These are phyloP conservation scores for Agrotis ipsilon DNA, from an alignment of 2,888 invertebrate genomes.

Conservation along the genomic window DNA sequence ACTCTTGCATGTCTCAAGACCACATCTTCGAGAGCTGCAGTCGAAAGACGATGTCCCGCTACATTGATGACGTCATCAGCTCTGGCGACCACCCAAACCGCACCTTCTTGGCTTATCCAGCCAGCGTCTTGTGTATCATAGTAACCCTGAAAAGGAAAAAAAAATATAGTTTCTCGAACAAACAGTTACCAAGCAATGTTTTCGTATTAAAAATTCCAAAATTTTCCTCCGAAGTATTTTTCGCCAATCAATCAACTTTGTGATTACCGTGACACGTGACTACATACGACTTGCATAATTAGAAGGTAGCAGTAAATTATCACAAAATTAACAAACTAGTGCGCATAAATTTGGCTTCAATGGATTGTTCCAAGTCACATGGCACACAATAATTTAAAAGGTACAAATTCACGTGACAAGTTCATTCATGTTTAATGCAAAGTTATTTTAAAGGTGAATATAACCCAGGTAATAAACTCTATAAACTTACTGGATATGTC, in stretches of 20 bases:
- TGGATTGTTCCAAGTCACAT: too few species aligned
- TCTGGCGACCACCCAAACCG: slow-evolving; percentile 96
- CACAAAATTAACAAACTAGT: slow-evolving; percentile 6
- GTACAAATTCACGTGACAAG: background rate
- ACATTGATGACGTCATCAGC: slow-evolving; percentile 99
- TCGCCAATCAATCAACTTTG: background rate
- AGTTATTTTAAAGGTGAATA: background rate
- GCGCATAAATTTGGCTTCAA: too few species aligned
- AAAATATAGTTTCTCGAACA: too few species aligned
- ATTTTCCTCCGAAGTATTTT: slow-evolving; percentile 3
- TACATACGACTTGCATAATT: background rate
- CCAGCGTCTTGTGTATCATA: slow-evolving; percentile 99
- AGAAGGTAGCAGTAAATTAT: background rate
- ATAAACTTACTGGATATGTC: slow-evolving; percentile 93
- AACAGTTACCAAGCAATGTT: too few species aligned
- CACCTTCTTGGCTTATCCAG: slow-evolving; percentile 95
- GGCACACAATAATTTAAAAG: too few species aligned
- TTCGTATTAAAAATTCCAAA: background rate
- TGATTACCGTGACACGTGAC: background rate
- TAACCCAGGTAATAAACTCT: background rate
- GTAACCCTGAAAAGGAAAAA: slow-evolving; percentile 92
- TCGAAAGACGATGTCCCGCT: slow-evolving; percentile 97
- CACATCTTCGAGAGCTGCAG: slow-evolving; percentile 97
- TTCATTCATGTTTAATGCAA: background rate
- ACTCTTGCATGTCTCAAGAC: slow-evolving; percentile 96